Conservation (phyloP, 2,797 vertebrate species). For the Geotrypetes seraphini region DNA sequence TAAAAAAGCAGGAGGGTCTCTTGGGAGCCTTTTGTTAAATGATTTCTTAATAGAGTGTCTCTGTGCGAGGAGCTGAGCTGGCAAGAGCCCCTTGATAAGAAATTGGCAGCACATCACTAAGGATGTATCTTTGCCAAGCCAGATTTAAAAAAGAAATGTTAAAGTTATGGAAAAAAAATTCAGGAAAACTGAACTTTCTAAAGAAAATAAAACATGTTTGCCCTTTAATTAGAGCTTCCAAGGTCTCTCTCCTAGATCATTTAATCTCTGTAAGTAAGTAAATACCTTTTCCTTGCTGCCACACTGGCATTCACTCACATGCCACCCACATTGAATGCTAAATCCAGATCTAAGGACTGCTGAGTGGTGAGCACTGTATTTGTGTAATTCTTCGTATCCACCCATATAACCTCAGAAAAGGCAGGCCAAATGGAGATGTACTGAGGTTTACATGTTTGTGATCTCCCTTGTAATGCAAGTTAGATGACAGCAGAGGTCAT, state of each 20-base stretch:
- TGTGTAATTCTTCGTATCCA: conserved; percentile 56
- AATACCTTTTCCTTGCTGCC: conserved; percentile 42
- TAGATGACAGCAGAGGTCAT: no score
- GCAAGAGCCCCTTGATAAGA: background rate
- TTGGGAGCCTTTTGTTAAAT: no score
- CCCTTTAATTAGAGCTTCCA: conserved; percentile 41
- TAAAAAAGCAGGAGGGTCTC: no score
- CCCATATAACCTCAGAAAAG: conserved; percentile 59
- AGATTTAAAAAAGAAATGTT: no score
- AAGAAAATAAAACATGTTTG: no score
- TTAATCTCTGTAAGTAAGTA: conserved; percentile 39
- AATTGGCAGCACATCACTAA: background rate
- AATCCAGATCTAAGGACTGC: conserved; percentile 50
- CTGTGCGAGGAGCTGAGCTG: no score
- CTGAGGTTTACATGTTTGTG: no score
- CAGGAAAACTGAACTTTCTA: no score
- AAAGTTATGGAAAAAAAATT: background rate
- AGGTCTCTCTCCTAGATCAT: conserved; percentile 35
- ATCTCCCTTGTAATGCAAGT: no score
- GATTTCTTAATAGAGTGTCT: no score
- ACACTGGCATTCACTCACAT: conserved; percentile 46
- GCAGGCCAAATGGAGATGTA: conserved; percentile 58
- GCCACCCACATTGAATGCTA: conserved; percentile 63
- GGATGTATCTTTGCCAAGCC: no score
- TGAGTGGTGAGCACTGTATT: conserved; percentile 56